Base-by-base conservation (phyloP, 2,797 vertebrate species). In the Notolepis coatsorum region DNA sequence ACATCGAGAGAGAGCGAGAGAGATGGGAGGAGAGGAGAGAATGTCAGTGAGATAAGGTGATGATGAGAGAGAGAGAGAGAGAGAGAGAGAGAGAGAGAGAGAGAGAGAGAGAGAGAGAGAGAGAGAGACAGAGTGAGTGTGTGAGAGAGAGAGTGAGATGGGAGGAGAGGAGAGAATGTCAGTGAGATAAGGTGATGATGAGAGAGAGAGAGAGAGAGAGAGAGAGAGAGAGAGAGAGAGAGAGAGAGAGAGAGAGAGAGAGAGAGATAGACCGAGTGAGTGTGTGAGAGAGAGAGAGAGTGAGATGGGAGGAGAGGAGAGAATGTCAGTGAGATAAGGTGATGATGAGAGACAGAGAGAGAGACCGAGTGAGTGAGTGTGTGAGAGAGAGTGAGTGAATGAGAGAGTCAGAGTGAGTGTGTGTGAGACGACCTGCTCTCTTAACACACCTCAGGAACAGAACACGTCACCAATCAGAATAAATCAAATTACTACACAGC, bases 261-360 rank as follows among this genome's bases (percentile, higher is more conserved):
- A 20, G 43, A 27, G 12, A 25, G 39, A 35, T 12, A 43, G 27
- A 2, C 5, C n/a, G 27, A n/a, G 5, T 9, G 35, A 30, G n/a
- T n/a, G n/a, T n/a, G n/a, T n/a, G 1, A 3, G 13, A 1, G 10
- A 12, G 15, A 20, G 43, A 27, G 12, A 25, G 39, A 35, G 1
- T 28, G 12, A 0, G 0, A n/a, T n/a, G n/a, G 1, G 1, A 12
- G 18, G n/a, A 30, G 1, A 18, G 3, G 8, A n/a, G n/a, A n/a
- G n/a, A n/a, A n/a, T n/a, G n/a, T n/a, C n/a, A n/a, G n/a, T n/a
- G n/a, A n/a, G n/a, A n/a, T n/a, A n/a, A n/a, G n/a, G n/a, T n/a
- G n/a, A n/a, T n/a, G n/a, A n/a, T n/a, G n/a, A n/a, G n/a, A n/a
- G n/a, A n/a, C n/a, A n/a, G n/a, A n/a, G n/a, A n/a, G n/a, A n/a